Base-by-base conservation (phyloP, 2,797 vertebrate genomes). In the Falco rusticolus region DNA sequence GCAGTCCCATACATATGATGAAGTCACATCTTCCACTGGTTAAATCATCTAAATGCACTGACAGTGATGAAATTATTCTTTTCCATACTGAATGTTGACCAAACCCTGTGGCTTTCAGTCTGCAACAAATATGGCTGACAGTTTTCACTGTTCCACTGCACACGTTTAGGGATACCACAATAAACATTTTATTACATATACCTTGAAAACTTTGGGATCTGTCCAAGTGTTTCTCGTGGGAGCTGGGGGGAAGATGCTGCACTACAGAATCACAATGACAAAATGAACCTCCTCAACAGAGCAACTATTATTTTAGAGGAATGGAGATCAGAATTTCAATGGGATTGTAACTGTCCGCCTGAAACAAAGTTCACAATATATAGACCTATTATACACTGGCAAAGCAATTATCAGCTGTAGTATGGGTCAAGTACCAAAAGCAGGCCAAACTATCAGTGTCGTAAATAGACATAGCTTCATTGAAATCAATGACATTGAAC, bases 391-490 rank as follows among this genome's bases (percentile, higher is more conserved):
- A 93, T 17, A 88, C 86, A 72, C 68, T 83, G 54, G 84, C 37
- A 94, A 94, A 81, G 41, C 59, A 91, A 94, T 93, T 94, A 96
- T 43, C 47, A 82, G 51, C n/a, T 84, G 54, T 41, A 31, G 66
- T 78, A 64, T 34, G 61, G 76, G 91, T 91, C 89, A 94, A 92
- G 20, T 9, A 76, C 47, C 28, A 69, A 80, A 90, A 71, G 37
- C 37, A 88, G 39, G 34, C 25, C 68, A 94, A 93, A 87, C 34
- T 33, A 71, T 41, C 41, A 56, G 39, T 86, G 90, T 86, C 8
- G 2, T 56, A 92, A 84, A 85, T 31, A 22, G 89, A 83, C 56
- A 31, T 1, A 60, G 34, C n/a, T 83, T 56, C 60, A 85, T 0
- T 93, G 72, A 90, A 93, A 91, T 92, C 59, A 89, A 51, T 85